phyloP scores from a whole-genome alignment of 2,888 invertebrate species.

The Yponomeuta plumbellus region DNA sequence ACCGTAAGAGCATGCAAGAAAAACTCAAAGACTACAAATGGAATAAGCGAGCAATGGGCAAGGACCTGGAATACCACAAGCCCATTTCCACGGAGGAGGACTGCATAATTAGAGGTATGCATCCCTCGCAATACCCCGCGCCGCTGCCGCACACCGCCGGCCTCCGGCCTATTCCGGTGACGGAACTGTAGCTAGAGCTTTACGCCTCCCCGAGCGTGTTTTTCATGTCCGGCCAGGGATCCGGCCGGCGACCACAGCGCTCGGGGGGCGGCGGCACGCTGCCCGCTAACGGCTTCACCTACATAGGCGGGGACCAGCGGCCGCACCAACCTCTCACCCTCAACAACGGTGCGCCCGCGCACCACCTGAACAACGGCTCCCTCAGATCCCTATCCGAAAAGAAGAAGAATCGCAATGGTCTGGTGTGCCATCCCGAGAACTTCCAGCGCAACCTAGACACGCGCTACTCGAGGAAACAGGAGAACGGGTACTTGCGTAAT shows the following conservation, averaged over 20 bases:
- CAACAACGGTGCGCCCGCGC: slow-evolving; percentile 71
- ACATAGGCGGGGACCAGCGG: slow-evolving; percentile 82
- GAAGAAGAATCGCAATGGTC: slow-evolving; percentile 64
- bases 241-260: slow-evolving; percentile 67
- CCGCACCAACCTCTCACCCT: slow-evolving; percentile 67
- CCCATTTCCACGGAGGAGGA: slow-evolving; percentile 91
- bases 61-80: slow-evolving; percentile 93
- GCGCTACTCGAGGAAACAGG: slow-evolving; percentile 70
- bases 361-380: slow-evolving; percentile 70
- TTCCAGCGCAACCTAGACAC: slow-evolving; percentile 70
- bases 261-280: slow-evolving; percentile 77
- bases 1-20: slow-evolving; percentile 87
- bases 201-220: slow-evolving; percentile 91
- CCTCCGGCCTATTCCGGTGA: slow-evolving; percentile 86
- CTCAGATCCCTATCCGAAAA: slow-evolving; percentile 68
- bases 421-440: slow-evolving; percentile 67
- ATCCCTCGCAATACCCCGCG: slow-evolving; percentile 72
- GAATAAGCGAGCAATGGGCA: slow-evolving; percentile 84
- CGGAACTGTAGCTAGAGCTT: slow-evolving; percentile 97
- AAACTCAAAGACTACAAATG: slow-evolving; percentile 89
- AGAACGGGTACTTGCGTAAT: slow-evolving; percentile 69
- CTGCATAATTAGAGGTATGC: slow-evolving; percentile 83
- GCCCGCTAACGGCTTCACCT: slow-evolving; percentile 85
- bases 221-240: slow-evolving; percentile 82
- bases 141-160: slow-evolving; percentile 68